Conservation (phyloP, 2,888 invertebrate species). For the Diplazon laetatorius region DNA sequence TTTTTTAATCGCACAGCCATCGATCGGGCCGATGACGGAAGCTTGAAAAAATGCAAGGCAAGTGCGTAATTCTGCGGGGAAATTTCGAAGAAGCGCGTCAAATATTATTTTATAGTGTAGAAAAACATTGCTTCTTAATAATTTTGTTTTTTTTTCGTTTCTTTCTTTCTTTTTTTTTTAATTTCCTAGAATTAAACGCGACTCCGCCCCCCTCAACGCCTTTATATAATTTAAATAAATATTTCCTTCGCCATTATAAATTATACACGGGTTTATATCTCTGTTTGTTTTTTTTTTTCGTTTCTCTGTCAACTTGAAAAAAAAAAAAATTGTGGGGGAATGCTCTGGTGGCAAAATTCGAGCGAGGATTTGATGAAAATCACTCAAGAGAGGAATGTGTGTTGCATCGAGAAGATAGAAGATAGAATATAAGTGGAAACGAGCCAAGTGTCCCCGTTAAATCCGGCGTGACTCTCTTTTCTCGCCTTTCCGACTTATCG, state of each 20-base stretch:
- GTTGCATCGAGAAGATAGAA: constrained; percentile 17
- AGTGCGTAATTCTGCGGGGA: constrained; percentile 8
- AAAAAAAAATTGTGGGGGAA: constrained; percentile 33
- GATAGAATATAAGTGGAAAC: neutral
- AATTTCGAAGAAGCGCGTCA: constrained; percentile 23
- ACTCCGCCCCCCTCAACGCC: neutral
- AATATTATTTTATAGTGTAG: constrained; percentile 4
- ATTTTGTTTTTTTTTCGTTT: neutral
- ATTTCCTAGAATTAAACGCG: neutral
- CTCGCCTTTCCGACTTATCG: neutral
- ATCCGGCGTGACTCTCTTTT: neutral
- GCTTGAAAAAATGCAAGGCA: constrained; percentile 7
- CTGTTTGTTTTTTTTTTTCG: too few relatives aligned
- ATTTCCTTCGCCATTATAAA: constrained; percentile 17
- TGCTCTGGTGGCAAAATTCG: constrained; percentile 36
- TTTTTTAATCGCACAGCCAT: too few relatives aligned
- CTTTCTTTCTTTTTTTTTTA: neutral
- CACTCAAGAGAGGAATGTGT: constrained; percentile 60
- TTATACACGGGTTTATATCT: too few relatives aligned
- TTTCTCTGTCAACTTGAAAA: constrained; percentile 16
- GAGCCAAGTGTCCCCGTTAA: neutral
- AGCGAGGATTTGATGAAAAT: constrained; percentile 29
- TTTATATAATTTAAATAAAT: neutral
- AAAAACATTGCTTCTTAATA: constrained; percentile 26
- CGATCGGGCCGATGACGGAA: constrained; percentile 12